These are phyloP conservation scores for Patagioenas fasciata DNA, from an alignment of 2,113 vertebrate species.

Conservation along the genomic window DNA sequence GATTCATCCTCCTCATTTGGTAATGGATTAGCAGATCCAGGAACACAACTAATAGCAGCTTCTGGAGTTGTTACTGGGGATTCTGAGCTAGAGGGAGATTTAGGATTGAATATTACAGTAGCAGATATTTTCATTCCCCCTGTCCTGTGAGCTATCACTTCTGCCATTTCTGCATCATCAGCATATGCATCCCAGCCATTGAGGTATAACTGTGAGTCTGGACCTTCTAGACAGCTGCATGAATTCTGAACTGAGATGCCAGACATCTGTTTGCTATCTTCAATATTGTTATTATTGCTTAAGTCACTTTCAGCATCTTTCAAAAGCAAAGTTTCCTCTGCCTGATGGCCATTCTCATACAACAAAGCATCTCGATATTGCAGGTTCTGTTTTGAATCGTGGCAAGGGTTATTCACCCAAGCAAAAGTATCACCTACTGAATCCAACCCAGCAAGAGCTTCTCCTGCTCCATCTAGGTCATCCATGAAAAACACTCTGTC, in stretches of 20 bases:
- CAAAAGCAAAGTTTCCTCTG: conserved; percentile 36
- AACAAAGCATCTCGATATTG: conserved; percentile 37
- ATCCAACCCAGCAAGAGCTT: conserved; percentile 71
- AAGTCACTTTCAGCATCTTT: conserved; percentile 58
- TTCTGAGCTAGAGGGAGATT: conserved; percentile 79
- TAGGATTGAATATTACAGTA: conserved; percentile 97
- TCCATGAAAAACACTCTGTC: conserved; percentile 96
- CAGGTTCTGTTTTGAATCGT: conserved; percentile 23
- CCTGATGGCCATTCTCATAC: conserved; percentile 65
- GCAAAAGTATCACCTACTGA: conserved; percentile 42
- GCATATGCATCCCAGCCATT: conserved; percentile 84
- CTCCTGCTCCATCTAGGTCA: conserved; percentile 83
- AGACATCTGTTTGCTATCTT: conserved; percentile 9
- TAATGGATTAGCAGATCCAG: conserved; percentile 32
- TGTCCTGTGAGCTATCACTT: conserved; percentile 92
- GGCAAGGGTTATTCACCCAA: conserved; percentile 58
- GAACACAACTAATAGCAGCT: neutral
- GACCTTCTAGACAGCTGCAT: conserved; percentile 74
- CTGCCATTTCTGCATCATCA: conserved; percentile 83
- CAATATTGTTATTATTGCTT: conserved; percentile 69
- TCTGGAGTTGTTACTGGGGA: conserved; percentile 38
- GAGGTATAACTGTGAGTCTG: conserved; percentile 72
- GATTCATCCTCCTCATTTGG: conserved; percentile 64
- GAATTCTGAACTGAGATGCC: conserved; percentile 47
- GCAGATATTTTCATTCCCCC: conserved; percentile 98